Base-by-base conservation (phyloP, 1,140 invertebrate genomes). In the Zeugodacus cucurbitae region DNA sequence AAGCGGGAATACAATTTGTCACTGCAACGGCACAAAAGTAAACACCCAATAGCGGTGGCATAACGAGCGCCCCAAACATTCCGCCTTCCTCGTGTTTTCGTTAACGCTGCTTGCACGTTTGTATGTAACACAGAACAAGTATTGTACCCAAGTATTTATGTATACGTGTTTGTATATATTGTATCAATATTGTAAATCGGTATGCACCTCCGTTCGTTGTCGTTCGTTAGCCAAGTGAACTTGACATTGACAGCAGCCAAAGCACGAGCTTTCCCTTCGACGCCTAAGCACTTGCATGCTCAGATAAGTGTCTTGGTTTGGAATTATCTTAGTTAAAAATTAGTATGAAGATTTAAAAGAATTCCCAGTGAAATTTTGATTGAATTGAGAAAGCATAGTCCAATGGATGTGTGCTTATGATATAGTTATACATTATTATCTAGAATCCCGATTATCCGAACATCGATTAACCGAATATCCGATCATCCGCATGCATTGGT, bases 201-300 rank as follows among this genome's bases (percentile, higher is more conserved):
- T 26, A 8, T 62, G 58, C 26, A 62, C 22, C 10, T 37, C 32
- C 64, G 37, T 17, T 48, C 34, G 74, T 14, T n/a, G 74, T 41
- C 32, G 37, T 74, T 74, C 37, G 41, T 41, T 82, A n/a, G 74
- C 74, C 74, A 82, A 82, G 41, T 82, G 74, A 82, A 48, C 74
- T 82, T 82, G 74, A 82, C 74, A 82, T 82, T 82, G 74, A n/a
- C 74, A 82, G 41, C 26, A 82, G 17, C 41, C 20, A 48, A 29
- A 3, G n/a, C n/a, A 26, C 74, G 41, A 48, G 22, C 4, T 26
- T 22, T 48, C 37, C 41, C 41, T 48, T 41, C 41, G 41, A 26
- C 22, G n/a, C 58, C 8, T 62, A 26, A 48, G 17, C 48, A 17
- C 41, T 34, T 82, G 74, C 11, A 10, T 26, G 3, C 44, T 4